phyloP scores from a whole-genome alignment of 2,888 invertebrate genomes.

The Crioceris asparagi region DNA sequence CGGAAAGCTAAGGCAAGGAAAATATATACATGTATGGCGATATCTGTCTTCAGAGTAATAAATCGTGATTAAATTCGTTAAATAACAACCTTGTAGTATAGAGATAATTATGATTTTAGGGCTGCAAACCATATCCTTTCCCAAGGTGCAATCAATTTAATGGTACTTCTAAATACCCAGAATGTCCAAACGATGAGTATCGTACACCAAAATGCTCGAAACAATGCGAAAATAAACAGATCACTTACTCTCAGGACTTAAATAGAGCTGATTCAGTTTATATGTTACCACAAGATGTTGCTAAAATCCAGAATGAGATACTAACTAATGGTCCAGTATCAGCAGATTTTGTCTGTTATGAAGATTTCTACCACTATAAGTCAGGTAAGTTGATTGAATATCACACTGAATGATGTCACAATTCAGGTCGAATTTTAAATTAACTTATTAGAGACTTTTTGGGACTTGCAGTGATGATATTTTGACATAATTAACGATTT shows the following conservation, averaged over 20 bases:
- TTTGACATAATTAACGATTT: too few species aligned
- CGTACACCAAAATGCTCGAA: conserved; percentile 8
- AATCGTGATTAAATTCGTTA: too few species aligned
- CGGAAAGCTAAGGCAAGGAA: too few species aligned
- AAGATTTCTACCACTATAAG: conserved; percentile 71
- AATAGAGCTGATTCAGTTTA: conserved; percentile 7
- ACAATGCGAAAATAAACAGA: conserved; percentile 28
- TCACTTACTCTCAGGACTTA: conserved; percentile 4
- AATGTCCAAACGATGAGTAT: neutral
- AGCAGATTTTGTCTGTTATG: conserved; percentile 70
- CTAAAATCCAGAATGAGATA: conserved; percentile 61
- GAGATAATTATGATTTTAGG: too few species aligned
- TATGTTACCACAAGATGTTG: conserved; percentile 33
- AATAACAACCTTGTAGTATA: too few species aligned
- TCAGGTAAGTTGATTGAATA: conserved; percentile 65
- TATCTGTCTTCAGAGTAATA: too few species aligned
- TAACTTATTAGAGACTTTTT: too few species aligned
- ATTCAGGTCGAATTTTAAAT: too few species aligned
- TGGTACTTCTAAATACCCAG: conserved; percentile 3
- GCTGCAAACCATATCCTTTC: conserved; percentile 17
- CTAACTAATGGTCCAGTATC: conserved; percentile 75
- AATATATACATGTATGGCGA: too few species aligned
- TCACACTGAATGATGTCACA: too few species aligned
- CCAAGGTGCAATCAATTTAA: conserved; percentile 14
- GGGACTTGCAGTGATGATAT: too few species aligned